These are phyloP conservation scores for Furcifer pardalis DNA, from an alignment of 2,797 vertebrate species.

Conservation along the genomic window DNA sequence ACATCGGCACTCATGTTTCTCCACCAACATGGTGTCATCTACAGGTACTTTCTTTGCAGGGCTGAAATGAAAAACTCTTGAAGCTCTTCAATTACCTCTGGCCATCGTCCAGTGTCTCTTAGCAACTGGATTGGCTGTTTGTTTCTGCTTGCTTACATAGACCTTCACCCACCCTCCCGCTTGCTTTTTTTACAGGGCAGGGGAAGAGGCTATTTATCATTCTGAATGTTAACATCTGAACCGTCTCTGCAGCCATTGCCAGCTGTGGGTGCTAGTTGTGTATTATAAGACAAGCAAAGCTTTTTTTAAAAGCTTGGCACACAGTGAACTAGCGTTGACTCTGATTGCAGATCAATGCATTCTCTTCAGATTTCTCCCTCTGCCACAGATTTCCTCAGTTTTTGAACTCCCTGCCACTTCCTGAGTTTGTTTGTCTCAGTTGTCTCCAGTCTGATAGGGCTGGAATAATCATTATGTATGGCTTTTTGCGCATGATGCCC, in stretches of 20 bases:
- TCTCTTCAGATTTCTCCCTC: conserved; percentile 73
- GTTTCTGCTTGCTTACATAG: conserved; percentile 74
- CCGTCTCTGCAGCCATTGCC: conserved; percentile 68
- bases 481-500: conserved; percentile 69
- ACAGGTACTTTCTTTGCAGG: conserved; percentile 83
- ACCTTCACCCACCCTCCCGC: conserved; percentile 40
- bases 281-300: conserved; percentile 73
- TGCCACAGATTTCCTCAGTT: conserved; percentile 73
- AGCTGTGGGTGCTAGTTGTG: conserved; percentile 78
- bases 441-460: conserved; percentile 75
- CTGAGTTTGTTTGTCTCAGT: conserved; percentile 81
- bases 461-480: conserved; percentile 63
- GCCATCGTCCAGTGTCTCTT: conserved; percentile 62
- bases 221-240: conserved; percentile 77
- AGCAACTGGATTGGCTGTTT: conserved; percentile 72
- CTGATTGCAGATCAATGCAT: conserved; percentile 64
- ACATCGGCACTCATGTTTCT: conserved; percentile 98
- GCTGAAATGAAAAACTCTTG: conserved; percentile 43
- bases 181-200: background rate
- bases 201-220: conserved; percentile 71
- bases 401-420: conserved; percentile 77
- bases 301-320: conserved; percentile 69
- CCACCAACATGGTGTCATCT: conserved; percentile 93
- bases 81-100: conserved; percentile 51
- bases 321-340: conserved; percentile 68